These are phyloP conservation scores for Erythrolamprus reginae DNA, from an alignment of 2,113 vertebrate genomes.

Conservation along the genomic window DNA sequence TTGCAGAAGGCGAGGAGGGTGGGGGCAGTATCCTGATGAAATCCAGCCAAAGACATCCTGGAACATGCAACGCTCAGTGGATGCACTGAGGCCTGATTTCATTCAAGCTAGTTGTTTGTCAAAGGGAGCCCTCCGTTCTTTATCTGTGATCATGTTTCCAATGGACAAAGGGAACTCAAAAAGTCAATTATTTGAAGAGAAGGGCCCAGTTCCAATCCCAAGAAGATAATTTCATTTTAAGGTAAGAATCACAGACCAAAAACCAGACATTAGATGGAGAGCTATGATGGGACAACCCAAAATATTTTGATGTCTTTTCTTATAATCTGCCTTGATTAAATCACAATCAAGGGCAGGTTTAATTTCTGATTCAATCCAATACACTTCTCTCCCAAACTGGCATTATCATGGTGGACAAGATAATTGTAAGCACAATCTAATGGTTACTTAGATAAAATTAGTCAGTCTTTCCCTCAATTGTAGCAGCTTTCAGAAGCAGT, in stretches of 20 bases:
- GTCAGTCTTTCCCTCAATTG: not conserved
- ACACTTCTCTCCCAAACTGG: not conserved
- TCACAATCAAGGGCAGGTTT: not conserved
- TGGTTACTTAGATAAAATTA: not conserved
- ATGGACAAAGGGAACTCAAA: not conserved
- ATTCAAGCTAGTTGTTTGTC: not conserved
- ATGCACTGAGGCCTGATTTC: not conserved
- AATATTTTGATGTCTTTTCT: not conserved
- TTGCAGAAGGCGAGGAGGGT: no score
- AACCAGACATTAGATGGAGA: not conserved
- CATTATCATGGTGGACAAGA: not conserved
- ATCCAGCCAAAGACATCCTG: not conserved
- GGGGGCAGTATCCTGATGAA: not conserved
- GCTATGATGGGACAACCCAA: not conserved
- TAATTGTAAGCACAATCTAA: not conserved
- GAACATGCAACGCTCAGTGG: not conserved
- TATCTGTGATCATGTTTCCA: not conserved
- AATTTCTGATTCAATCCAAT: not conserved
- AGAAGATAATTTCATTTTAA: not conserved
- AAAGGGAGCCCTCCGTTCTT: not conserved
- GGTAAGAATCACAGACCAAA: not conserved
- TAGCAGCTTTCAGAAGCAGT: no score
- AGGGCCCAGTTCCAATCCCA: not conserved
- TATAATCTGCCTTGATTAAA: not conserved
- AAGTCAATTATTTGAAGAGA: not conserved